Evolutionary conservation across 2,888 invertebrate genomes (phyloP), one percentile per base, ranked within the genome.

Genomic region (Tenthredo distinguenda): DNA sequence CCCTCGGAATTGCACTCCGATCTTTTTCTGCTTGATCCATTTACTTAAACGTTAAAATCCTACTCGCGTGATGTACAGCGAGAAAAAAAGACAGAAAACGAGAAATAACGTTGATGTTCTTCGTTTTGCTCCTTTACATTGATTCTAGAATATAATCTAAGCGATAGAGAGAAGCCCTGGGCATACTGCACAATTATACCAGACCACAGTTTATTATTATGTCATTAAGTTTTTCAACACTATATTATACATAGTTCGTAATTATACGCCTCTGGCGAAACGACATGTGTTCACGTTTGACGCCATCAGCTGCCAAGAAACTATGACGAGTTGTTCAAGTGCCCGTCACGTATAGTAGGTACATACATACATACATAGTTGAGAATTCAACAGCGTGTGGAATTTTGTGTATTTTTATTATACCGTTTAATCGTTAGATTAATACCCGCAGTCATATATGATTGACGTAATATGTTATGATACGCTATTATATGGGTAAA

Each of bases 241-340:
- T 62, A n/a, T 55, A n/a, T n/a, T 55, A 68, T 18, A 31, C 10
- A 12, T 68, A 37, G 71, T 71, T 71, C 26, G 34, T 26, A 71
- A 71, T 71, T 37, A 71, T n/a, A 71, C 18, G 37, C n/a, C 37
- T 71, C 34, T 71, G 34, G 37, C n/a, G 31, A 31, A 71, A 76
- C 21, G 26, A 47, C 76, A 76, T 76, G 47, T 76, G 76, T 76
- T 47, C 26, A 10, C 26, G 47, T 76, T 47, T 43, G 47, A 47
- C 76, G 76, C 76, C 76, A 76, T 76, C 76, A 76, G 40, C 26
- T 76, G 47, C 76, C 15, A 76, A 47, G 47, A 62, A 76, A 76
- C 26, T 76, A 76, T 47, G 47, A 76, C 26, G 40, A 76, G 47
- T n/a, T n/a, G 15, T 76, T 76, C 76, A 26, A 76, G 47, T 26